Evolutionary conservation across 2,113 vertebrate genomes (phyloP).

Genomic region (Corvus cornix): DNA sequence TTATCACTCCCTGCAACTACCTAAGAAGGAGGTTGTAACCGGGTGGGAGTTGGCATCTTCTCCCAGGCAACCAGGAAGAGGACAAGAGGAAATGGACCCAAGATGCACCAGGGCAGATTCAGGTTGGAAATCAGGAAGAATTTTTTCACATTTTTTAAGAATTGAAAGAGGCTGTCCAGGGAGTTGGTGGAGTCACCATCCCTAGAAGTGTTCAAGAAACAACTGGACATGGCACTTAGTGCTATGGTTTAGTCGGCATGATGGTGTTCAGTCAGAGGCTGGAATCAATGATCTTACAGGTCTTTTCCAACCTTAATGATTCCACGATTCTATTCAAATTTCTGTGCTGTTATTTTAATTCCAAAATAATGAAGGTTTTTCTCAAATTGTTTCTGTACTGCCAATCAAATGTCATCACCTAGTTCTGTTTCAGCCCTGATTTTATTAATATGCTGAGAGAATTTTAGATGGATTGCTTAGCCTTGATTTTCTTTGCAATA

Average conservation of each 20-base stretch:
- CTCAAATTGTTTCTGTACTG: background rate
- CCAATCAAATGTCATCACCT: background rate
- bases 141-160: background rate
- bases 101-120: background rate
- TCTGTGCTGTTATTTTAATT: background rate
- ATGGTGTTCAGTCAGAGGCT: background rate
- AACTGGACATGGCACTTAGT: background rate
- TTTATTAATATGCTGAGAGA: background rate
- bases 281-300: background rate
- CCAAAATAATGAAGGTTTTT: background rate
- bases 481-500: background rate
- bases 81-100: background rate
- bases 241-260: background rate
- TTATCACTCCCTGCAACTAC: background rate
- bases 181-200: background rate
- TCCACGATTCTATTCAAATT: background rate
- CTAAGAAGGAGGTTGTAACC: background rate
- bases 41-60: accelerated
- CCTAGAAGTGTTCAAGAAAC: background rate
- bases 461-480: background rate
- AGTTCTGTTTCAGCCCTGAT: background rate
- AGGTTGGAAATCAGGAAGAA: background rate
- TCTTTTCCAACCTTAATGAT: background rate
- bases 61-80: background rate
- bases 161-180: background rate